Evolutionary conservation across 2,113 vertebrate species (phyloP), one percentile per base, ranked within the genome.

Genomic region (Peromyscus polionotus): DNA sequence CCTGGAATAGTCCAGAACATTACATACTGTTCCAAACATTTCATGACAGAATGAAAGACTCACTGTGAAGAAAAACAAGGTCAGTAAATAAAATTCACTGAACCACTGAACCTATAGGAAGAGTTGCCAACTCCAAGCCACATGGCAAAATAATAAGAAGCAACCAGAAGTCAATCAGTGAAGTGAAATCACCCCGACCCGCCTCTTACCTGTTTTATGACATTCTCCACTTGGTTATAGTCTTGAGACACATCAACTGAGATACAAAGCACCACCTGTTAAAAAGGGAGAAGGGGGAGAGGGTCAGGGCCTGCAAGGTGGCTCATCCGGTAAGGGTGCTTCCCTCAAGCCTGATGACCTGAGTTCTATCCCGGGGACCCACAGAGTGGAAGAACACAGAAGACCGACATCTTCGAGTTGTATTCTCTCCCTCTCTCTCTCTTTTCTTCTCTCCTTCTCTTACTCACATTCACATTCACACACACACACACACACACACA

Each of bases 191-290:
- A 63, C 13, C 90, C 67, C 81, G 28, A 7, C 5, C 45, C 72
- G 3, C 13, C 57, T 28, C 98, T 98, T 98, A 99, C 99, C 99
- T 99, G 99, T 98, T 99, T 99, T 65, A 99, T 99, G 96, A 99
- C 99, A 57, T 99, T 99, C 97, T 99, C 99, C 95, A 99, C 99
- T 97, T 99, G 99, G 95, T 99, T 98, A 0, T 99, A 99, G 94
- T 99, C 99, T 98, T 99, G 99, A 45, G 99, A 99, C 20, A 99
- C 99, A 96, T 99, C 99, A 51, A 99, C 99, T 3, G 99, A 99
- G 98, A 99, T 99, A 98, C 99, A 99, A 0, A 99, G 99, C 75
- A 99, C 99, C 92, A 99, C 99, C 99, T 99, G 96, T 77, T 88
- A 39, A 97, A 94, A 90, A 96, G 65, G 54, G 5, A 26, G 95